Percentiles rank a stretch among this genome's conserved stretches.
Conservation (phyloP, 2,797 vertebrate species). For the Lagorchestes hirsutus region DNA sequence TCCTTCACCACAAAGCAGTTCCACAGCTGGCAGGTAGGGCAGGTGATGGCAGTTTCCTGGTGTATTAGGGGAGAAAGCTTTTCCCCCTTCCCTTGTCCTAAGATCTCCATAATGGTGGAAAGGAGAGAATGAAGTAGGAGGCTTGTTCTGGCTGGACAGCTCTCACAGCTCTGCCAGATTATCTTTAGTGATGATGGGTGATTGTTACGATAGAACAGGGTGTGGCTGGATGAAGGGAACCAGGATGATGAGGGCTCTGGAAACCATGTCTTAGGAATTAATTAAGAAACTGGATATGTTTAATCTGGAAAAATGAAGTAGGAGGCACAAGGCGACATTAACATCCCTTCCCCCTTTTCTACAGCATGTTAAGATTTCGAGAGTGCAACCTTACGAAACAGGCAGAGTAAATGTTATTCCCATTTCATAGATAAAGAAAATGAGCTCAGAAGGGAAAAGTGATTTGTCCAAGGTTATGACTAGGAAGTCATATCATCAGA, state of each 20-base stretch:
- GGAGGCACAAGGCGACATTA: neutral
- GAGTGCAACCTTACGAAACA: neutral
- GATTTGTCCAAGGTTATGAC: neutral
- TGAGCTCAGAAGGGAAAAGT: neutral
- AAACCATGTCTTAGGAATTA: neutral
- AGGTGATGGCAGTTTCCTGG: neutral
- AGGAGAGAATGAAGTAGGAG: neutral
- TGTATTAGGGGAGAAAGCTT: neutral
- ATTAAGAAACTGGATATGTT: neutral
- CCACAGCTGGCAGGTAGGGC: neutral
- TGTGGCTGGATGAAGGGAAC: neutral
- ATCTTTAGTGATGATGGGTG: neutral
- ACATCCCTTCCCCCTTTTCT: neutral
- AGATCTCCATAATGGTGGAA: neutral
- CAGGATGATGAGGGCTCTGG: neutral
- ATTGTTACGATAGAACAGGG: neutral
- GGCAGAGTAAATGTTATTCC: neutral
- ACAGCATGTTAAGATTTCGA: neutral
- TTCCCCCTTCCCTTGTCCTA: neutral
- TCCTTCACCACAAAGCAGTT: neutral
- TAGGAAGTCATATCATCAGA: neutral
- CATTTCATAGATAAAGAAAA: neutral
- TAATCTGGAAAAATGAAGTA: neutral
- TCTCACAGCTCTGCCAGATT: neutral
- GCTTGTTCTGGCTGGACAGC: neutral